Evolutionary conservation across 2,113 vertebrate species (phyloP), one percentile per base, ranked within the genome.

Genomic region (Garra rufa): DNA sequence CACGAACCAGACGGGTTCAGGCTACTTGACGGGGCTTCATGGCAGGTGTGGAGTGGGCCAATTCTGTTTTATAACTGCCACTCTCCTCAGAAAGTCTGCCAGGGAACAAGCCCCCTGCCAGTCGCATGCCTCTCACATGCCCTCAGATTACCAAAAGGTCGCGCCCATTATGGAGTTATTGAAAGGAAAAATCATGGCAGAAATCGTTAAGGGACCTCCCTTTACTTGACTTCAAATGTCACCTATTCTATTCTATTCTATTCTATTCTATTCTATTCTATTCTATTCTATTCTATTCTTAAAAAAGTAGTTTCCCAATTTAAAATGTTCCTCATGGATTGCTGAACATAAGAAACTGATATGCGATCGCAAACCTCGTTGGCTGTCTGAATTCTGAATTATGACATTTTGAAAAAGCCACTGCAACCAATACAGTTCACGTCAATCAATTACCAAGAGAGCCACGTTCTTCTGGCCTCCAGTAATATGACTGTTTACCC

Each of bases 21-120:
- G 76, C 77, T 76, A 84, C 59, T 83, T 91, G 86, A 85, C 63
- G 89, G 71, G 91, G 92, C 90, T 83, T 91, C 89, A 76, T 89
- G 90, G 92, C 93, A 95, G 94, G 94, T 95, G 94, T 93, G 91
- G 92, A 91, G 91, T 89, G 89, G 92, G 92, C 92, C 92, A 91
- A 86, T 89, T 87, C 88, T 88, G 92, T 94, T 94, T 93, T 93
- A 87, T 86, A 91, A 89, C 92, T 87, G 87, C 89, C 87, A 81
- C 75, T 90, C 91, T 94, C 90, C 88, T 94, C 88, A 94, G 93
- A 94, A 94, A 92, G 87, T 81, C 88, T 94, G 94, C 93, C 94
- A 94, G 91, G 74, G 91, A 90, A 92, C 91, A 90, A 91, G 91
- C 87, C 90, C 87, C 89, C 74, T 26, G n/a, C 67, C 57, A 19